Conservation (phyloP, 2,797 vertebrate species). For the Clarias fuscus region DNA sequence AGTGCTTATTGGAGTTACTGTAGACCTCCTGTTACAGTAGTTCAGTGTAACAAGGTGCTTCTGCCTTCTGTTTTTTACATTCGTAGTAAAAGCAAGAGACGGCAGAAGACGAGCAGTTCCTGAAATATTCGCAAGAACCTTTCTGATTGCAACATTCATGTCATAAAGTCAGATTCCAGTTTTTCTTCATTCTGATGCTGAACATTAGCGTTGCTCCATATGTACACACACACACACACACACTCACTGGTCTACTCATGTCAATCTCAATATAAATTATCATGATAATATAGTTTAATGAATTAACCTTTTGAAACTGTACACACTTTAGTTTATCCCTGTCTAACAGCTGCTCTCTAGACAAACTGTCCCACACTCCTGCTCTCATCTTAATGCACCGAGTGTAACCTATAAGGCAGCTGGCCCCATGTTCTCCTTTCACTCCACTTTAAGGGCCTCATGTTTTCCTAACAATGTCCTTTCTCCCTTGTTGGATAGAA, state of each 20-base stretch:
- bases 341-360: neutral
- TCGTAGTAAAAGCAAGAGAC: too few relatives aligned
- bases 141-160: too few relatives aligned
- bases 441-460: slow-evolving; percentile 76
- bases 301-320: slow-evolving; percentile 17
- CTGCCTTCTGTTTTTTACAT: too few relatives aligned
- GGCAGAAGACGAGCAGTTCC: too few relatives aligned
- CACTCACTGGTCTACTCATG: neutral
- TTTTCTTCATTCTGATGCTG: too few relatives aligned
- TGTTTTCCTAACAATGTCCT: slow-evolving; percentile 81
- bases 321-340: neutral
- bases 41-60: too few relatives aligned
- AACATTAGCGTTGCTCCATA: too few relatives aligned
- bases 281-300: neutral
- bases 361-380: slow-evolving; percentile 8
- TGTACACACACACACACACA: too few relatives aligned
- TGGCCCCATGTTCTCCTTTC: slow-evolving; percentile 79
- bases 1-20: too few relatives aligned
- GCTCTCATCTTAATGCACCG: slow-evolving; percentile 29
- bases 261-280: neutral
- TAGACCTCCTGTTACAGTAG: too few relatives aligned
- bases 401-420: slow-evolving; percentile 71
- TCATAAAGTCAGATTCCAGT: too few relatives aligned
- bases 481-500: slow-evolving; percentile 74
- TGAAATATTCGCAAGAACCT: too few relatives aligned